Conservation (phyloP, 2,113 vertebrate species). For the Eulemur macaco region DNA sequence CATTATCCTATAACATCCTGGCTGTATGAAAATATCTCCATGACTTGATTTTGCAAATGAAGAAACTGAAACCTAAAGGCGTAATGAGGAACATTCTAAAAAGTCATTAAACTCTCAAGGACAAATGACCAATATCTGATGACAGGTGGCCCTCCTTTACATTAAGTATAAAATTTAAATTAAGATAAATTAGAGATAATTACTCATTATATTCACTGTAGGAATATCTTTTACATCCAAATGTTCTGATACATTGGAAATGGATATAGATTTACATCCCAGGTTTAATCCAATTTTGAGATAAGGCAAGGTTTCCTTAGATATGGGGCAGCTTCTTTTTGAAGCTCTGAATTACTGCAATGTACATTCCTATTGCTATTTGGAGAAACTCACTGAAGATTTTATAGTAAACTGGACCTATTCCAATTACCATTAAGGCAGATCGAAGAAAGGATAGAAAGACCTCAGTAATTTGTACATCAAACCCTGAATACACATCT, state of each 20-base stretch:
- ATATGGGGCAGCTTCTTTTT: neutral
- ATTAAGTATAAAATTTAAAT: neutral
- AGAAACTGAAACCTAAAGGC: conserved; percentile 2
- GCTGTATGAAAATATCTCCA: neutral
- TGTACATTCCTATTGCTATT: neutral
- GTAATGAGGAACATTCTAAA: neutral
- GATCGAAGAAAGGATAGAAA: neutral
- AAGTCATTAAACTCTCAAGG: neutral
- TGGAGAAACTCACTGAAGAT: neutral
- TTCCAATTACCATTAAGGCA: neutral
- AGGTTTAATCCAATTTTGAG: neutral
- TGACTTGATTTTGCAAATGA: conserved; percentile 23
- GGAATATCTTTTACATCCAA: neutral
- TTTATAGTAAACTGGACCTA: neutral
- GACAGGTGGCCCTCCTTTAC: neutral
- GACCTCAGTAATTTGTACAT: neutral
- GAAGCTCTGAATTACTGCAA: neutral
- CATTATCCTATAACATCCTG: conserved; percentile 15
- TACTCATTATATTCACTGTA: neutral
- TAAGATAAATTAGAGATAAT: neutral
- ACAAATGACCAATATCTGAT: neutral
- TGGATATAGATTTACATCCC: neutral
- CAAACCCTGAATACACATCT: neutral
- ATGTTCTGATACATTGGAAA: neutral
- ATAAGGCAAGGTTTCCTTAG: neutral